Evolutionary conservation across 2,113 vertebrate genomes (phyloP), one percentile per base, ranked within the genome.

Genomic region (Oxyruncus cristatus): DNA sequence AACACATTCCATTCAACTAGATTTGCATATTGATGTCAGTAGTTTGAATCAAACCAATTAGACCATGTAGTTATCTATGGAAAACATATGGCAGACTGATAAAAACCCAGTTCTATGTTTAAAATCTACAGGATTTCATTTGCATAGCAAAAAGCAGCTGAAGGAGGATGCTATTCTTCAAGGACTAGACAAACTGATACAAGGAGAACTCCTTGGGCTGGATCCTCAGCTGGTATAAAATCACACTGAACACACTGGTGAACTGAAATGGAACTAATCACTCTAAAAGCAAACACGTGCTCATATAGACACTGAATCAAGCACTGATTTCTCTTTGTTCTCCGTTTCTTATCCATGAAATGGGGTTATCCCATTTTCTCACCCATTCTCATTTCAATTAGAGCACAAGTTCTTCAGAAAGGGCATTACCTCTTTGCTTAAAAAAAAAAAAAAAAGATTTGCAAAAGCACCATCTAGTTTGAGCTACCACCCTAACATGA

Each of bases 1-100:
- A 97, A 94, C 87, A 93, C 74, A 95, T 88, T 96, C 70, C 67
- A 88, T 97, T 97, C 97, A 87, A 92, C 14, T 71, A n/a, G 85
- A 97, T 98, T 97, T 98, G 80, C 95, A 97, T 97, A 96, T 91
- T 97, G 95, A 85, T 97, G 94, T 95, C 95, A 96, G 77, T 90
- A 96, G 91, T 87, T 93, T 97, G 94, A 97, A 95, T 97, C 96
- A 96, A 98, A 93, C 92, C 94, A 97, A 96, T 98, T 98, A 98
- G 86, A 92, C 59, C 72, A 75, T 19, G 63, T 79, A 79, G 91
- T 97, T 98, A 97, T 98, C 97, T 97, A 87, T 96, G 86, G 96
- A 97, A 97, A 97, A 93, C 95, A 97, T 96, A 95, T 93, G 96
- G 92, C 91, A 81, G n/a, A 65, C 63, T 95, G 96, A 97, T 96